Evolutionary conservation across 53 echinoderm and acorn worm genomes (phyloP), one percentile per base, ranked within the genome.

Genomic region (Arbacia lixula): DNA sequence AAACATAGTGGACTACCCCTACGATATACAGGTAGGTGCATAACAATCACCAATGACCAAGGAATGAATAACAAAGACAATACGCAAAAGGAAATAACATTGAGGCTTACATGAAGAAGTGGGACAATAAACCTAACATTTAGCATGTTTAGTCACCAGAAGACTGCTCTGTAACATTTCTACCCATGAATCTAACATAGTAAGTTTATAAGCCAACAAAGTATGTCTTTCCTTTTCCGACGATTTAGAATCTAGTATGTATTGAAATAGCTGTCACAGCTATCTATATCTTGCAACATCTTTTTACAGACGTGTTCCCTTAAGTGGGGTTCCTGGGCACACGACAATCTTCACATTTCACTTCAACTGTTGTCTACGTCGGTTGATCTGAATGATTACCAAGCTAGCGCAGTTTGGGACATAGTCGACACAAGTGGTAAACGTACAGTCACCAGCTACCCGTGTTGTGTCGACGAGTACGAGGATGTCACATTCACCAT

Each of bases 261-360:
- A n/a, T n/a, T n/a, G n/a, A n/a, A n/a, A n/a, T n/a, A n/a, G n/a
- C n/a, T n/a, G n/a, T n/a, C n/a, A n/a, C n/a, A n/a, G n/a, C n/a
- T n/a, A n/a, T n/a, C n/a, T n/a, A n/a, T n/a, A n/a, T n/a, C n/a
- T n/a, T n/a, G n/a, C n/a, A n/a, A n/a, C n/a, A n/a, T n/a, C n/a
- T n/a, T n/a, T n/a, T n/a, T n/a, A n/a, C 43, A 69, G 69, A 27
- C 40, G 5, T 69, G 69, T 21, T 27, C 26, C 14, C 27, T 69
- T 40, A 69, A 69, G 34, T 41, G 22, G 42, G 69, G 69, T 26
- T 41, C 69, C 11, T 69, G 69, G 69, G 25, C 42, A 28, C 43
- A 41, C 5, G 27, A 14, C 27, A 24, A 19, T 17, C 2, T 6
- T 5, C 2, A 4, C 3, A 28, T 69, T 26, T 9, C 42, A 14